Evolutionary conservation across 2,888 invertebrate species (phyloP).

Genomic region (Tethea ocularis): DNA sequence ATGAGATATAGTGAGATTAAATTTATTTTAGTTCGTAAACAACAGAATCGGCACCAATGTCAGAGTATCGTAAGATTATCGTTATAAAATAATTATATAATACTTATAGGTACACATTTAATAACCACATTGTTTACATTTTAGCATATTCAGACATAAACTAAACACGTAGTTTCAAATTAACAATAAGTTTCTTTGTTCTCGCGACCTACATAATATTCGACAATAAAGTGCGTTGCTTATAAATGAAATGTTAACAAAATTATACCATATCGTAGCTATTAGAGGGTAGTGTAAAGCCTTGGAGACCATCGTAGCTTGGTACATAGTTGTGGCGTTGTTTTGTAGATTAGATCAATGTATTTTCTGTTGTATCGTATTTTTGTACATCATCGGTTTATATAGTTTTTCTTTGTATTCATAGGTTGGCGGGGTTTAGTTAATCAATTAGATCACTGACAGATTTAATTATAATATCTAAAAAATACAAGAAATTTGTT

Average conservation of each 20-base stretch:
- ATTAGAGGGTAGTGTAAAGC: slow-evolving; percentile 38
- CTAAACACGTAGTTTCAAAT: neutral
- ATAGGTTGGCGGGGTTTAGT: neutral
- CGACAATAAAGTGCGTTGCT: slow-evolving; percentile 41
- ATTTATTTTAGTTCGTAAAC: too few relatives aligned
- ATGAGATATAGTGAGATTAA: too few relatives aligned
- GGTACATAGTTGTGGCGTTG: neutral
- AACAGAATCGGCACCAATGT: too few relatives aligned
- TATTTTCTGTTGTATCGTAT: neutral
- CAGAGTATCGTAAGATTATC: too few relatives aligned
- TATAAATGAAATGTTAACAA: slow-evolving; percentile 49
- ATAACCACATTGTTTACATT: neutral
- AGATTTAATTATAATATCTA: neutral
- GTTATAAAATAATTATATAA: too few relatives aligned
- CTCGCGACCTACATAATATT: slow-evolving; percentile 4
- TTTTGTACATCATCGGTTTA: neutral
- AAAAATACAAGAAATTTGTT: neutral
- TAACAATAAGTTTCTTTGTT: slow-evolving; percentile 12
- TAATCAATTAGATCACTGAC: neutral
- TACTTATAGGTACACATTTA: too few relatives aligned
- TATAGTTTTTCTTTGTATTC: neutral
- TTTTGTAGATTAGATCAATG: neutral
- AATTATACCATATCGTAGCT: slow-evolving; percentile 74
- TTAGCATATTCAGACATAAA: too few relatives aligned
- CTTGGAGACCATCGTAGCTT: slow-evolving; percentile 20